A percentile compares a stretch with the other conserved stretches of the same genome.
phyloP scores from a whole-genome alignment of 2,113 vertebrate species.

The Poeciliopsis turrubarensis region DNA sequence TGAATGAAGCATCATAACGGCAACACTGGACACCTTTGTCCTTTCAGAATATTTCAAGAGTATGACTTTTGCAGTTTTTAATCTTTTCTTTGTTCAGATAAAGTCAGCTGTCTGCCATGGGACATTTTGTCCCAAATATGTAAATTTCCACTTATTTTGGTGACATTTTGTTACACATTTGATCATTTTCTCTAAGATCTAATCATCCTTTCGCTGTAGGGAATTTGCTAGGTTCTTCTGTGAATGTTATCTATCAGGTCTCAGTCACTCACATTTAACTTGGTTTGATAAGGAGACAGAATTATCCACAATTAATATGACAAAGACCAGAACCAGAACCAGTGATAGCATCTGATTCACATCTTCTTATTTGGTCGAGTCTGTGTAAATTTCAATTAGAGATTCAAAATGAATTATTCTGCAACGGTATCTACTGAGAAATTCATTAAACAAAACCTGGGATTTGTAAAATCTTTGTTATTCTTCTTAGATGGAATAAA shows the following conservation, averaged over 20 bases:
- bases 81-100: background rate
- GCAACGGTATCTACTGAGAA: no score
- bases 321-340: background rate
- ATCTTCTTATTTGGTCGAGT: no score
- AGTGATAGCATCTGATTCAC: background rate
- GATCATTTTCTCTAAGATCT: no score
- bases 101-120: no score
- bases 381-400: no score
- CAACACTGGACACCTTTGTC: background rate
- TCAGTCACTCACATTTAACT: background rate
- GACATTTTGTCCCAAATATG: no score
- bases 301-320: background rate
- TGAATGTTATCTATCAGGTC: no score
- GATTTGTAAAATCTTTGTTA: background rate
- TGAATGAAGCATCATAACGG: background rate
- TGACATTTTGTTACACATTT: no score
- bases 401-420: no score
- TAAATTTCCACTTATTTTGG: no score
- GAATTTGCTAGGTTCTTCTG: background rate
- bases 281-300: background rate
- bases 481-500: background rate
- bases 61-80: background rate
- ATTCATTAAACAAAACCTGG: background rate
- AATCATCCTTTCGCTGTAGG: background rate
- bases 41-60: background rate